phyloP scores from a whole-genome alignment of 2,113 vertebrate species.

The Chauna torquata region DNA sequence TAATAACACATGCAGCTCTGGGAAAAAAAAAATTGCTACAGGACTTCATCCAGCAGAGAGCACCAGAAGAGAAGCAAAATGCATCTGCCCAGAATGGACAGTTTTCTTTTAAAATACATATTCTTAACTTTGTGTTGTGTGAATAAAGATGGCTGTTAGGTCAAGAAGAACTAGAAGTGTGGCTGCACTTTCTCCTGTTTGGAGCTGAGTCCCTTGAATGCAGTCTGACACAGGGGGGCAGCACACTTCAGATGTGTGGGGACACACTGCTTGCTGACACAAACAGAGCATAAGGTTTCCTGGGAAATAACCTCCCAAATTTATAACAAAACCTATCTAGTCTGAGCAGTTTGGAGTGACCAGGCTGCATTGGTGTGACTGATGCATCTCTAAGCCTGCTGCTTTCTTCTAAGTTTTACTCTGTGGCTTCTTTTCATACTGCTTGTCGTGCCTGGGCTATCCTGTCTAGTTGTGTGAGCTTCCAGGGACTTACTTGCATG shows the following conservation, averaged over 20 bases:
- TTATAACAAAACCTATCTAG: neutral
- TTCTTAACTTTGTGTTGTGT: neutral
- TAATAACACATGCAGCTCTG: neutral
- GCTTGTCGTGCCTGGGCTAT: neutral
- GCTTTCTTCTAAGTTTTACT: neutral
- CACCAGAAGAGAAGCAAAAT: neutral
- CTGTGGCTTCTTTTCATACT: neutral
- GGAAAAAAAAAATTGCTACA: neutral
- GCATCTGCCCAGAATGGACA: neutral
- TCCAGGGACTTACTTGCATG: neutral
- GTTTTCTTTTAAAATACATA: neutral
- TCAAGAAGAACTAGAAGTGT: neutral
- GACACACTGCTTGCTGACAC: fast-evolving
- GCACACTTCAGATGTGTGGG: neutral
- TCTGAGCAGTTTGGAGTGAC: neutral
- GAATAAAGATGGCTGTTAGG: neutral
- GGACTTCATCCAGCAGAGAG: neutral
- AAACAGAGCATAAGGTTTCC: neutral
- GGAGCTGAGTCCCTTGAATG: neutral
- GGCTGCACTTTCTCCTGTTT: fast-evolving
- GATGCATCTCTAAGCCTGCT: fast-evolving
- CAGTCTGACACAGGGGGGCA: neutral
- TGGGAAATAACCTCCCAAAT: fast-evolving
- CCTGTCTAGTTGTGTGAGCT: neutral
- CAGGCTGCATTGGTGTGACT: neutral